Evolutionary conservation across 1,140 invertebrate species (phyloP).

Genomic region (Hypsibius dujardini): DNA sequence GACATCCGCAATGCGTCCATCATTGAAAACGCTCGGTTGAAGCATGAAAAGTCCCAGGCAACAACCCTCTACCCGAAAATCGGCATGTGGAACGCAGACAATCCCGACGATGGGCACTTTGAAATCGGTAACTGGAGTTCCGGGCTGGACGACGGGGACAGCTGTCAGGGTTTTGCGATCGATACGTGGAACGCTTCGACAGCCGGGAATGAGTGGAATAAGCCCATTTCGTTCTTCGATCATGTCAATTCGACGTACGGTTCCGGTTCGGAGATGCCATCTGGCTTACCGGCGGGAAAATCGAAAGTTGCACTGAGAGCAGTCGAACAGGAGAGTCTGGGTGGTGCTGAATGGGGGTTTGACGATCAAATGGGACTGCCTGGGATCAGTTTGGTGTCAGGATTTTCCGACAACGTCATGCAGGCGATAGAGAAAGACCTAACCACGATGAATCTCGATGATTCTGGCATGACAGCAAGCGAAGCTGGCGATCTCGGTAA

Average conservation of each 20-base stretch:
- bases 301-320: not conserved
- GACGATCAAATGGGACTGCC: not conserved
- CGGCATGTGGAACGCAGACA: constrained; percentile 23
- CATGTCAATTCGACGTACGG: not conserved
- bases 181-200: constrained; percentile 26
- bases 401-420: not conserved
- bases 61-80: constrained; percentile 6
- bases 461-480: not conserved
- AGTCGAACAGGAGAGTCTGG: not conserved
- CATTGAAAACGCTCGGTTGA: constrained; percentile 14
- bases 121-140: constrained; percentile 1
- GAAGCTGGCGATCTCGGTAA: constrained; percentile 5
- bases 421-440: not conserved
- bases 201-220: constrained; percentile 10
- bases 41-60: constrained; percentile 17
- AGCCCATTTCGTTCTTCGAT: not conserved
- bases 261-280: no score
- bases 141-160: no score
- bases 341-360: constrained; percentile 2
- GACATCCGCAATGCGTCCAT: constrained; percentile 18
- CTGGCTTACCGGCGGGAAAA: no score
- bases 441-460: no score
- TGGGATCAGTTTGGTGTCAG: constrained; percentile 5
- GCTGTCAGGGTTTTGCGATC: constrained; percentile 26
- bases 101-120: constrained; percentile 23